Evolutionary conservation across 2,797 vertebrate genomes (phyloP), one percentile per base, ranked within the genome.

Genomic region (Melanotaenia boesemani): DNA sequence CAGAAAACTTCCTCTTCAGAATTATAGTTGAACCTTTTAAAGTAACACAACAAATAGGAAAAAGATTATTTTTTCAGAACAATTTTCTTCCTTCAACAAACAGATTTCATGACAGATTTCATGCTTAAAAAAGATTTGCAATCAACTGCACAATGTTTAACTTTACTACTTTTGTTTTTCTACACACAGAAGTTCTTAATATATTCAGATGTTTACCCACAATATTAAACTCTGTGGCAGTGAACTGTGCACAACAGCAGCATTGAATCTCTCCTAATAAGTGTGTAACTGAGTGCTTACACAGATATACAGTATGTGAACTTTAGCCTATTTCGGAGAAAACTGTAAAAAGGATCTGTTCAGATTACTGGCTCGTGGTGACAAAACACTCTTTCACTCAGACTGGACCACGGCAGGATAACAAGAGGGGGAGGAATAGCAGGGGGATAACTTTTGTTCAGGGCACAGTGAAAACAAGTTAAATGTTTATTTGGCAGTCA

Each of bases 1-100:
- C 95, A 70, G 96, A 98, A 91, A 98, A 98, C 91, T 94, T 97
- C 80, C 87, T 90, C 63, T 92, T 92, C 67, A 97, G 89, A 79
- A 95, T 89, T 16, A 97, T 46, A 6, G 96, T 97, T 4, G 90
- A 91, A 6, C 90, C 91, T 93, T 60, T 16, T 76, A 64, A 63
- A 70, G 48, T 50, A 72, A 75, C 32, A 92, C 89, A 74, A 92
- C 89, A 66, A 72, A 71, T 4, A 44, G 48, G 39, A 30, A 6
- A 13, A 32, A 44, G 2, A 68, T 65, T 32, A 60, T 6, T 37
- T 16, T 28, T 62, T 48, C 28, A 58, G 13, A 39, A 24, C 10
- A 39, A 6, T 41, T 26, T 26, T 48, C 5, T 26, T 5, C 2
- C 28, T 55, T 55, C 12, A 16, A 46, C 37, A 16, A 15, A 41